Percentiles rank a stretch among this genome's conserved stretches.
Evolutionary conservation across 2,888 invertebrate species (phyloP).

Genomic region (Ellobium chinense): DNA sequence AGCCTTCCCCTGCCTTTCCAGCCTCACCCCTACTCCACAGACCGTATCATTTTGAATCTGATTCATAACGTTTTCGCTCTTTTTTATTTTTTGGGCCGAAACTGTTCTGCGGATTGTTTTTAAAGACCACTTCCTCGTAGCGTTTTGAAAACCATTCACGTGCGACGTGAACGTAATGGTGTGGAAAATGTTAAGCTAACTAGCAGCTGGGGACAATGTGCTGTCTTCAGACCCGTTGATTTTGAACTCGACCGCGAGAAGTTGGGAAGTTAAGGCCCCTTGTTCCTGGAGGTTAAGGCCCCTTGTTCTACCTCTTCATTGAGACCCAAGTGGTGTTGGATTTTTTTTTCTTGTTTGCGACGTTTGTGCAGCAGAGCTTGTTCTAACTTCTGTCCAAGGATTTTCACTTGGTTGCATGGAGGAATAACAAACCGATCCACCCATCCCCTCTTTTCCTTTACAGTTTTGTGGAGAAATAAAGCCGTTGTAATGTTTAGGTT

Average conservation of each 20-base stretch:
- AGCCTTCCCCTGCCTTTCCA: not conserved
- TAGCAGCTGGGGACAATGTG: conserved; percentile 25
- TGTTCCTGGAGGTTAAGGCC: no score
- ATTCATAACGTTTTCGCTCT: not conserved
- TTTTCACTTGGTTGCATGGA: no score
- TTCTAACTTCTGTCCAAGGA: no score
- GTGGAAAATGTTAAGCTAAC: conserved; percentile 45
- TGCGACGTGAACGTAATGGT: conserved; percentile 32
- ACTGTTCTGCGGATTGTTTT: no score
- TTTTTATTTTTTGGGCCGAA: no score
- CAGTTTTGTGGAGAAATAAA: no score
- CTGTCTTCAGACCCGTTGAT: not conserved
- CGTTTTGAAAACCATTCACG: conserved; percentile 9
- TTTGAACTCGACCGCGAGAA: not conserved
- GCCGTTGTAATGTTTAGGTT: no score
- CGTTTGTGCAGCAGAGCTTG: not conserved
- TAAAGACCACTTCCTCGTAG: conserved; percentile 13
- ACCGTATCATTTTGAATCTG: conserved; percentile 29
- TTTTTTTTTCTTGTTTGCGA: not conserved
- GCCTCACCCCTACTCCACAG: no score
- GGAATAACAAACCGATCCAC: no score
- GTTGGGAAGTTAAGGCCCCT: no score
- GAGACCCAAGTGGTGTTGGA: not conserved
- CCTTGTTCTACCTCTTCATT: conserved; percentile 8
- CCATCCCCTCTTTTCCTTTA: no score